A percentile compares a stretch with the other conserved stretches of the same genome.
phyloP scores from a whole-genome alignment of 2,797 vertebrate genomes.

The Buceros bicornis region DNA sequence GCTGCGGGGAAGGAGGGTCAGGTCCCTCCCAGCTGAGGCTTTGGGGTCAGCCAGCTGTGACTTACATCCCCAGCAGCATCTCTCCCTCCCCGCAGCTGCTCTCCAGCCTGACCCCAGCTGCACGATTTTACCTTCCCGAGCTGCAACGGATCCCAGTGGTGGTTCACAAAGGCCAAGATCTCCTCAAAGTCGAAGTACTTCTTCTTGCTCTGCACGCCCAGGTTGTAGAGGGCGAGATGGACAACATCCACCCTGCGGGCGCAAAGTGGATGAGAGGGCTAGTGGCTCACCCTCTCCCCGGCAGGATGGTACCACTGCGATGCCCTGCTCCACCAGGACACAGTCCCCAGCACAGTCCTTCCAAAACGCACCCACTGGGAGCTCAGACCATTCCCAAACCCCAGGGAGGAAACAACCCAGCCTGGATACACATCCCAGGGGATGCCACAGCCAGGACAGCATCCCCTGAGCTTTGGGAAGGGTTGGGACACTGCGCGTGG shows the following conservation, averaged over 20 bases:
- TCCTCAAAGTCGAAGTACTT: constrained; percentile 97
- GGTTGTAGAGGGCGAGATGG: constrained; percentile 94
- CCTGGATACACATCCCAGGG: rapidly evolving
- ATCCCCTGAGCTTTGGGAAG: neutral
- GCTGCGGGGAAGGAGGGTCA: rapidly evolving
- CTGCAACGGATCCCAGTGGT: constrained; percentile 93
- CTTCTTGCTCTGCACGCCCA: constrained; percentile 96
- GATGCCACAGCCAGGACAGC: neutral
- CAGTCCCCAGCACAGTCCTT: neutral
- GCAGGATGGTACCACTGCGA: neutral
- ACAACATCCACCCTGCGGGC: constrained; percentile 91
- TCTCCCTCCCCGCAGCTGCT: rapidly evolving
- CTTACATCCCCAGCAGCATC: rapidly evolving
- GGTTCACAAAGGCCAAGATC: constrained; percentile 90
- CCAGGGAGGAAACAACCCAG: neutral
- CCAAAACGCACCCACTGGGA: neutral
- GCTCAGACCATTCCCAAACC: neutral
- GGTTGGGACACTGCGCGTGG: rapidly evolving
- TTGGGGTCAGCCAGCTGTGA: neutral
- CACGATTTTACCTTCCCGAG: constrained; percentile 88
- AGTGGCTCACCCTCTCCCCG: neutral
- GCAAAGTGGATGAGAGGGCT: neutral
- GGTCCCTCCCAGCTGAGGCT: too few species aligned
- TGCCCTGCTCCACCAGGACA: neutral
- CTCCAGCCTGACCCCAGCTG: neutral